Conservation (phyloP, 2,113 vertebrate species). For the Notechis scutatus region DNA sequence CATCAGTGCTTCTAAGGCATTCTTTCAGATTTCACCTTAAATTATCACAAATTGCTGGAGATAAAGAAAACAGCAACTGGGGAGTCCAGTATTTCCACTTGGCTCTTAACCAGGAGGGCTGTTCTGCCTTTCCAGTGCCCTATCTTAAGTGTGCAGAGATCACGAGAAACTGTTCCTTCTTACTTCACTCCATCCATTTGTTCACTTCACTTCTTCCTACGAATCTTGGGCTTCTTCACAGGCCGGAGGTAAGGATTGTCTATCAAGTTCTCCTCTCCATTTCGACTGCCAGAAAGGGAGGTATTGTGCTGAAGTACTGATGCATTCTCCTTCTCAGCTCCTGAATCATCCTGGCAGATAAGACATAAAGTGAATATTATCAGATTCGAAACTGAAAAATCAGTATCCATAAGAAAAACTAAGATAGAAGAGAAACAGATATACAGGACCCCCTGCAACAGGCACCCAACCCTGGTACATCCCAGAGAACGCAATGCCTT, state of each 20-base stretch:
- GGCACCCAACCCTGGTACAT: background rate
- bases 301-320: slow-evolving; percentile 84
- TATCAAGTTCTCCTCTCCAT: slow-evolving; percentile 86
- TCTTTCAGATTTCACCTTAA: background rate
- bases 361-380: slow-evolving; percentile 23
- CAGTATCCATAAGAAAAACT: background rate
- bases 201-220: slow-evolving; percentile 88
- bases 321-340: slow-evolving; percentile 87
- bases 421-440: background rate
- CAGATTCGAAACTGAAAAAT: background rate
- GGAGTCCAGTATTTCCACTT: background rate
- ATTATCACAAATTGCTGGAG: slow-evolving; percentile 10
- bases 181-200: slow-evolving; percentile 12
- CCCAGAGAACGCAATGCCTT: background rate
- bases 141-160: background rate
- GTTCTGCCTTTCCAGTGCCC: slow-evolving; percentile 3
- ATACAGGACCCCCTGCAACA: background rate
- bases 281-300: slow-evolving; percentile 76
- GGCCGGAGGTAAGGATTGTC: slow-evolving; percentile 97
- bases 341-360: slow-evolving; percentile 81
- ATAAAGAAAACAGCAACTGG: background rate
- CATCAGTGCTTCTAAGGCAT: background rate
- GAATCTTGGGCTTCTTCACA: slow-evolving; percentile 96
- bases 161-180: fast-evolving
- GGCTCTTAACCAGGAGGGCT: background rate